A percentile compares a stretch with the other conserved stretches of the same genome.
phyloP scores from a whole-genome alignment of 2,797 vertebrate genomes.

The Moxostoma hubbsi region DNA sequence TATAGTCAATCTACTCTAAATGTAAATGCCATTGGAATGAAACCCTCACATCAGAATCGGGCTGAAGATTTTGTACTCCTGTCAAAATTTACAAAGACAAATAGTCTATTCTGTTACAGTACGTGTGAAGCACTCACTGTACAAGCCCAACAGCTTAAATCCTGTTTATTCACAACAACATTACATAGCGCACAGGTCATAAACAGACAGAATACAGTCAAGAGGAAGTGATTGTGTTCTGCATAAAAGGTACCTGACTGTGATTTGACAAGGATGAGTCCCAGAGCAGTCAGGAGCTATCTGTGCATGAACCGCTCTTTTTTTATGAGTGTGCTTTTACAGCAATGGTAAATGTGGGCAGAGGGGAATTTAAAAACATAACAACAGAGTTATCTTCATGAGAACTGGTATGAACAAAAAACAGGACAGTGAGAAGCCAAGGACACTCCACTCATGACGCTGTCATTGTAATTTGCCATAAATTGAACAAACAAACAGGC shows the following conservation, averaged over 20 bases:
- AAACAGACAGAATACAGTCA: not conserved
- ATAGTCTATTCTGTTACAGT: not conserved
- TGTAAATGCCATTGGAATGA: not conserved
- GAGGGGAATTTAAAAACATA: slow-evolving; percentile 34
- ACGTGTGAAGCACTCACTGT: slow-evolving; percentile 2
- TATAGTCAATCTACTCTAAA: not conserved
- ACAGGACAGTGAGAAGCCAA: not conserved
- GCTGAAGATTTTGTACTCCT: not conserved
- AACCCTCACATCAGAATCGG: slow-evolving; percentile 4
- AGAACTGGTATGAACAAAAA: slow-evolving; percentile 6
- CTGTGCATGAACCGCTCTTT: slow-evolving; percentile 17
- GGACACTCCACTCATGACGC: slow-evolving; percentile 21
- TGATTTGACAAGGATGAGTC: slow-evolving; percentile 25
- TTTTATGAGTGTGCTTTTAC: slow-evolving; percentile 33
- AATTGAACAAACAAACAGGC: slow-evolving; percentile 46
- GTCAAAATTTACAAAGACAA: slow-evolving; percentile 21
- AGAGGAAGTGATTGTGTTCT: slow-evolving; percentile 24
- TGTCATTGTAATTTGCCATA: slow-evolving; percentile 14
- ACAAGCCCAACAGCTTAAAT: slow-evolving; percentile 11
- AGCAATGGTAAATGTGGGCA: slow-evolving; percentile 25
- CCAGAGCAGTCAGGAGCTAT: slow-evolving; percentile 11
- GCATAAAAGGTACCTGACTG: slow-evolving; percentile 21
- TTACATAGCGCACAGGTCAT: not conserved
- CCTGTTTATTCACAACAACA: not conserved
- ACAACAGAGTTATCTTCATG: slow-evolving; percentile 40